Evolutionary conservation across 2,113 vertebrate genomes (phyloP).

Genomic region (Nothocercus julius): DNA sequence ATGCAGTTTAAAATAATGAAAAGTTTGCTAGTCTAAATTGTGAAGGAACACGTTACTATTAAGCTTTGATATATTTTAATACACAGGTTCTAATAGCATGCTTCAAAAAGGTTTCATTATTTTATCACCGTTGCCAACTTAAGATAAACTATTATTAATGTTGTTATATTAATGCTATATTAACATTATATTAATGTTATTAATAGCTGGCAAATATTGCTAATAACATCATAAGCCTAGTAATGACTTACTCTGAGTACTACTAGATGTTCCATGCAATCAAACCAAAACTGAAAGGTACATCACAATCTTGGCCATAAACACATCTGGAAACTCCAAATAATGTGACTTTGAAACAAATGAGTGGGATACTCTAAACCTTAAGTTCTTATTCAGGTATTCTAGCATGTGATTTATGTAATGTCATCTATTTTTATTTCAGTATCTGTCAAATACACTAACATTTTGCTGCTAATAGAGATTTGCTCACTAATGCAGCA

Average conservation of each 20-base stretch:
- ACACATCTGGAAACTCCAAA: not conserved
- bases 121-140: not conserved
- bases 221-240: not conserved
- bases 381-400: not conserved
- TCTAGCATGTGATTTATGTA: not conserved
- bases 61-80: not conserved
- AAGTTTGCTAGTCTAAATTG: not conserved
- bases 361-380: not conserved
- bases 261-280: not conserved
- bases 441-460: not conserved
- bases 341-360: not conserved
- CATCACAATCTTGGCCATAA: not conserved
- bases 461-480: not conserved
- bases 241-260: not conserved
- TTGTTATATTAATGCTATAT: not conserved
- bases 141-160: not conserved
- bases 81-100: not conserved
- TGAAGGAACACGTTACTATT: not conserved
- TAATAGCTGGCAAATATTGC: not conserved
- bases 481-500: not conserved
- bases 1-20: not conserved
- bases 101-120: not conserved
- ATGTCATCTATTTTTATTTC: conserved; percentile 21
- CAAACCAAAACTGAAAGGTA: conserved; percentile 25
- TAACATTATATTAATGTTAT: not conserved